These are phyloP conservation scores for Cosmia pyralina DNA, from an alignment of 2,888 invertebrate species.

Conservation along the genomic window DNA sequence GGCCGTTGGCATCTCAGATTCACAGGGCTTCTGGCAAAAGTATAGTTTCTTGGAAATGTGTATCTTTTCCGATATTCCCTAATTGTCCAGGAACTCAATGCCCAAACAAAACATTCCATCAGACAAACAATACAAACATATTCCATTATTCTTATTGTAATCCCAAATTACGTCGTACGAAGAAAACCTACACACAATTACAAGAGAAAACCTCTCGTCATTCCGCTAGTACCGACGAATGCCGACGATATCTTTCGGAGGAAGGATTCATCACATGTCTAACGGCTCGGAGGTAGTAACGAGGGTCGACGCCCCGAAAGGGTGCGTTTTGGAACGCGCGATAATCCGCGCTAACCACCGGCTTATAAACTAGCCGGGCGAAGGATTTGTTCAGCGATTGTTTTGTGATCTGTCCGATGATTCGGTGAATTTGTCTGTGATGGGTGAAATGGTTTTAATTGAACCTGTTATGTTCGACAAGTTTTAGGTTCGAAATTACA, in stretches of 20 bases:
- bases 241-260: slow-evolving; percentile 40
- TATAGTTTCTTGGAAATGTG: not conserved
- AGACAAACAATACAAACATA: slow-evolving; percentile 4
- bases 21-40: not conserved
- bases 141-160: slow-evolving; percentile 35
- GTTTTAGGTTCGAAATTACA: not conserved
- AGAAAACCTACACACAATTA: slow-evolving; percentile 30
- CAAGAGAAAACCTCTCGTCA: slow-evolving; percentile 36
- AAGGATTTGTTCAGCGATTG: slow-evolving; percentile 48
- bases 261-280: slow-evolving; percentile 63
- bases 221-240: slow-evolving; percentile 22
- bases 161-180: slow-evolving; percentile 41
- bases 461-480: not conserved
- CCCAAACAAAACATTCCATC: slow-evolving; percentile 23
- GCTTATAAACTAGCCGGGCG: slow-evolving; percentile 58
- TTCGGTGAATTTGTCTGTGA: slow-evolving; percentile 30
- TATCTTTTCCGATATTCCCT: not conserved
- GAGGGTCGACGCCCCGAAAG: slow-evolving; percentile 67
- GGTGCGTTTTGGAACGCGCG: slow-evolving; percentile 64
- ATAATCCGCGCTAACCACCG: slow-evolving; percentile 67
- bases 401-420: slow-evolving; percentile 45
- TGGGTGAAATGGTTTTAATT: slow-evolving; percentile 5
- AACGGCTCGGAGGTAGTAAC: slow-evolving; percentile 56
- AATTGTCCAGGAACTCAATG: not conserved
- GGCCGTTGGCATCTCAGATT: not conserved